Conservation (phyloP, 1,140 invertebrate genomes). For the Neotoxoptera formosana region DNA sequence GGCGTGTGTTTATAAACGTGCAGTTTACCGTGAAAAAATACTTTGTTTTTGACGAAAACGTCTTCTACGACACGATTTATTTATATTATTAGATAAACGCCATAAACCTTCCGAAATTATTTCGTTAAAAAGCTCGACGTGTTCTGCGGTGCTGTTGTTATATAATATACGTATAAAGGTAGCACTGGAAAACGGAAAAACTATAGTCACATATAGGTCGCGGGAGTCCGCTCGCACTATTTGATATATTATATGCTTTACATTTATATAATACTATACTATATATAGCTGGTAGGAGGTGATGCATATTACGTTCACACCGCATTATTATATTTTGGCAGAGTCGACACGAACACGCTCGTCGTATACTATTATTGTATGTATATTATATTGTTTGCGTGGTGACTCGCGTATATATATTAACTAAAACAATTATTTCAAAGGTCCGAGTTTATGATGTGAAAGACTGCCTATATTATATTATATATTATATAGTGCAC, state of each 20-base stretch:
- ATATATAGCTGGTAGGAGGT: no score
- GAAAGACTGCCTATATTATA: constrained; percentile 28
- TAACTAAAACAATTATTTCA: constrained; percentile 51
- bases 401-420: neutral
- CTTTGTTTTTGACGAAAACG: no score
- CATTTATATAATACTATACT: neutral
- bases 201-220: neutral
- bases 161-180: neutral
- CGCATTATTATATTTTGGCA: constrained; percentile 23
- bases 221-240: neutral
- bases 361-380: neutral
- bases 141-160: neutral
- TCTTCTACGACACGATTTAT: neutral
- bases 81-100: no score
- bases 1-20: neutral
- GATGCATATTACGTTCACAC: neutral
- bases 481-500: neutral
- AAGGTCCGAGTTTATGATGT: constrained; percentile 50
- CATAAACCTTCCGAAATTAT: neutral
- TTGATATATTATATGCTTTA: neutral
- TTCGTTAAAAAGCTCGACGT: neutral
- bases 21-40: no score
- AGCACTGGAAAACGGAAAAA: neutral
- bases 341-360: neutral
- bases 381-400: neutral